Conservation (phyloP, 2,113 vertebrate species). For the Trematocara zebra region DNA sequence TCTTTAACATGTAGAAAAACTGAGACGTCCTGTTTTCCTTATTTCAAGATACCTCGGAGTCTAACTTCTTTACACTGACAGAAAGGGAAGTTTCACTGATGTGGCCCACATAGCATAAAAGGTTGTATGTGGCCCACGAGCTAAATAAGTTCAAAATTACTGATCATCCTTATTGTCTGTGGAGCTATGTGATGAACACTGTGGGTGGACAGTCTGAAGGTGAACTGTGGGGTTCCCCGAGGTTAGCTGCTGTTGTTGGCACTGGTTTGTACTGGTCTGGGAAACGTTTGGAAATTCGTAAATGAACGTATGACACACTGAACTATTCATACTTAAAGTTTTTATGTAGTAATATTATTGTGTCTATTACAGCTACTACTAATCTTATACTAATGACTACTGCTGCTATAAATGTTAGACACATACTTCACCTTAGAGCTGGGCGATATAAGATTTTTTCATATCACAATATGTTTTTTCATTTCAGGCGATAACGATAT, state of each 20-base stretch:
- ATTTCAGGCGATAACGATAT: too few species aligned
- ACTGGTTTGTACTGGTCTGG: background rate
- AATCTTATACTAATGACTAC: background rate
- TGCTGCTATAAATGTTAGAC: background rate
- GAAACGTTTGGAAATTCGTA: background rate
- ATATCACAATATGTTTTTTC: too few species aligned
- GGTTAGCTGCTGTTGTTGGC: background rate
- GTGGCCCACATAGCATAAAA: background rate
- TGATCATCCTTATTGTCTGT: background rate
- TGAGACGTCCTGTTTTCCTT: background rate
- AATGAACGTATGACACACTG: accelerated
- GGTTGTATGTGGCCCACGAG: background rate
- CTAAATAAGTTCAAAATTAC: background rate
- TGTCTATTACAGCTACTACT: background rate
- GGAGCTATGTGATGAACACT: background rate
- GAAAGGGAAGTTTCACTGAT: accelerated
- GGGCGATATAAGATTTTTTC: too few species aligned
- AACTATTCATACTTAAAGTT: background rate
- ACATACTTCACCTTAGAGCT: background rate
- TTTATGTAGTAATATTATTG: background rate
- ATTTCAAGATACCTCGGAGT: background rate
- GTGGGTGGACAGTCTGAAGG: background rate
- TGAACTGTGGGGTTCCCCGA: background rate
- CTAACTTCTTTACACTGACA: background rate
- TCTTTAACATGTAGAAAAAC: accelerated